Percentiles rank a stretch among this genome's conserved stretches.
Conservation (phyloP, 2,888 invertebrate genomes). For the Drosophila pegasa region DNA sequence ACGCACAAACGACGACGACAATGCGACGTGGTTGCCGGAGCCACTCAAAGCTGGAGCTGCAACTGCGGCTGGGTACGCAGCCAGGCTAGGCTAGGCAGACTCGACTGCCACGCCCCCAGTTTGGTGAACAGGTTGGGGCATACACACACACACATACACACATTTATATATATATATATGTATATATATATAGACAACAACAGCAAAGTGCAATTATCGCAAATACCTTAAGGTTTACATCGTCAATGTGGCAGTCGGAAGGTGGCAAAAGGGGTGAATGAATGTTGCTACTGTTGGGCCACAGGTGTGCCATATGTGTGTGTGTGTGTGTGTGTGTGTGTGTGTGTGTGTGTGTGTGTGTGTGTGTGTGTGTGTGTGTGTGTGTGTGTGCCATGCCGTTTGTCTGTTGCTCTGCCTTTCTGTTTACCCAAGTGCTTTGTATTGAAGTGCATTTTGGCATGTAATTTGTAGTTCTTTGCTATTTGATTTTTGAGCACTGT, state of each 20-base stretch:
- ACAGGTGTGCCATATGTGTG: constrained; percentile 58
- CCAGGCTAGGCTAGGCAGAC: constrained; percentile 41
- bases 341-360: constrained; percentile 15
- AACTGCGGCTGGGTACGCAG: constrained; percentile 13
- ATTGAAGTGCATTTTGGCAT: constrained; percentile 82
- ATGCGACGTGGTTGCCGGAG: constrained; percentile 52
- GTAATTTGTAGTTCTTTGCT: constrained; percentile 82
- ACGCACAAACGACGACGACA: constrained; percentile 62
- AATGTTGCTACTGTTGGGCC: constrained; percentile 27
- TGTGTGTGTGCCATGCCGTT: constrained; percentile 32
- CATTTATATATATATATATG: background rate
- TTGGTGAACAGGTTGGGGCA: constrained; percentile 13
- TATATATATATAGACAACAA: constrained; percentile 47
- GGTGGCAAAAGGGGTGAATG: background rate
- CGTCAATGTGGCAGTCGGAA: constrained; percentile 52
- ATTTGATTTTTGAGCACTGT: constrained; percentile 72
- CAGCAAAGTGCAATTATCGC: constrained; percentile 82
- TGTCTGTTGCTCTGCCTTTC: constrained; percentile 49
- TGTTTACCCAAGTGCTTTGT: constrained; percentile 81
- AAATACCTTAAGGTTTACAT: constrained; percentile 82
- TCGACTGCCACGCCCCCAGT: constrained; percentile 43
- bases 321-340: constrained; percentile 9
- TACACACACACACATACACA: background rate
- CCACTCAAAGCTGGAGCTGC: constrained; percentile 39
- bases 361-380: constrained; percentile 21